Base-by-base conservation (phyloP, 2,113 vertebrate species). In the Eublepharis macularius region DNA sequence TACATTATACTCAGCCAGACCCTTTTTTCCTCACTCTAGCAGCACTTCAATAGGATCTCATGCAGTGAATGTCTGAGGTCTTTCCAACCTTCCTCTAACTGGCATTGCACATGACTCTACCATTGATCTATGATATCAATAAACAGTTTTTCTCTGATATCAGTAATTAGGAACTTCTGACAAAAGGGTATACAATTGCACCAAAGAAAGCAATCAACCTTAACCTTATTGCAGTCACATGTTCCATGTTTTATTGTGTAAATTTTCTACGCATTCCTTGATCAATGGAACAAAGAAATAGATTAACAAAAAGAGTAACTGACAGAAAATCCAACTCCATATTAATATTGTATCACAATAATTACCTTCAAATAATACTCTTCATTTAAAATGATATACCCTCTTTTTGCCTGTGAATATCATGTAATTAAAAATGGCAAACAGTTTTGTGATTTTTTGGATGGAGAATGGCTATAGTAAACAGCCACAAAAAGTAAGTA, bases 401-500 rank as follows among this genome's bases (percentile, higher is more conserved):
- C 68, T 36, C 39, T 3, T 82, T 65, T 74, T 54, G 80, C 74
- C 75, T 66, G 66, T 51, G 69, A 76, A 32, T 29, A 68, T 11
- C 2, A 6, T 60, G 34, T 39, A 88, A 82, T 26, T 84, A 88
- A 84, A 88, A 85, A 54, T 51, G 43, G 41, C 24, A 76, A 65
- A 41, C 32, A 14, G 45, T 45, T 82, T 70, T 83, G 24, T 63
- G 60, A 63, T 26, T 29, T 63, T 24, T 24, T 63, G 24, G 2
- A 1, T 88, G 83, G 81, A 81, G 76, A 81, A 83, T 88, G 80
- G 21, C 90, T 80, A 82, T 78, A 66, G 26, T 43, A 80, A 85
- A 41, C 43, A 88, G 84, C 21, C 84, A 75, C 4, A 89, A 80
- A 87, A 88, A 69, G 49, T 49, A 89, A 90, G 26, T 47, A 87